Evolutionary conservation across 2,113 vertebrate species (phyloP).

Genomic region (Balaeniceps rex): DNA sequence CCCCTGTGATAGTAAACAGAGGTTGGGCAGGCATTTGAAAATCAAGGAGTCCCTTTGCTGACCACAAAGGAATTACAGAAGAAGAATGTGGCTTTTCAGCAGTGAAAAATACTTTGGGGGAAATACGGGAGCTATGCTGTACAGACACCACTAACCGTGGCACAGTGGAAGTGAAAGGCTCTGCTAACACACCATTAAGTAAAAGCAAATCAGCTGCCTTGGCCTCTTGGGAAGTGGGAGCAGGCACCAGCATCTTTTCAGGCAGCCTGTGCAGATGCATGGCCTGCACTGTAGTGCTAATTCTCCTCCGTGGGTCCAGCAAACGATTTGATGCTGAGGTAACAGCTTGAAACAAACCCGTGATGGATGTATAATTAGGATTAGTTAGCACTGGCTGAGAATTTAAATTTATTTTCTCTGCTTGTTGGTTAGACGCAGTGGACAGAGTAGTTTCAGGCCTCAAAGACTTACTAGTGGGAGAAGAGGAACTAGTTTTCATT

Average conservation of each 20-base stretch:
- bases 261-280: background rate
- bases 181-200: accelerated
- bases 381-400: background rate
- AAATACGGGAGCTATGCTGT: accelerated
- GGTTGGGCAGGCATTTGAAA: background rate
- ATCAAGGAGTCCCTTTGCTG: background rate
- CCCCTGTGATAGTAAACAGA: background rate
- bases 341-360: background rate
- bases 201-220: background rate
- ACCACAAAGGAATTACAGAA: background rate
- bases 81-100: background rate
- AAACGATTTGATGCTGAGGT: accelerated
- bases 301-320: background rate
- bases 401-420: background rate
- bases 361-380: background rate
- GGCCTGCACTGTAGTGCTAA: background rate
- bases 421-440: accelerated
- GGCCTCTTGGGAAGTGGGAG: background rate
- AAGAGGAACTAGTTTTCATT: background rate
- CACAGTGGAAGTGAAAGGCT: background rate
- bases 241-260: background rate
- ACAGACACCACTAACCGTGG: background rate
- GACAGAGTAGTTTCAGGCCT: background rate
- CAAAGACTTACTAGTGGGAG: background rate
- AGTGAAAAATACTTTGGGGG: background rate